phyloP scores from a whole-genome alignment of 2,113 vertebrate species.

The Leucopsar rothschildi region DNA sequence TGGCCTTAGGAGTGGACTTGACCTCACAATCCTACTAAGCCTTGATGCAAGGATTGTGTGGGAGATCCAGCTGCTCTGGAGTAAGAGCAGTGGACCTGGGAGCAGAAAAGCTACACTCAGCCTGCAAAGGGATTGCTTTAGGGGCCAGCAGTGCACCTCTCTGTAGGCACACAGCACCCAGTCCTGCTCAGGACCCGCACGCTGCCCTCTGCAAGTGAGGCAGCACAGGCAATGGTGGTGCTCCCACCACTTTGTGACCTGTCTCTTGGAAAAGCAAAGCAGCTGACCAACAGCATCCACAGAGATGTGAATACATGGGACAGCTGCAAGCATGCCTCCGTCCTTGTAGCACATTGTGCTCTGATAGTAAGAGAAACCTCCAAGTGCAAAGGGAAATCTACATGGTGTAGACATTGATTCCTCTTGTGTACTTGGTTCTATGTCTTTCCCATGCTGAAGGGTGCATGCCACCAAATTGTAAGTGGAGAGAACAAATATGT shows the following conservation, averaged over 20 bases:
- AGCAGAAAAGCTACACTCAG: background rate
- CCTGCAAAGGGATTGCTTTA: fast-evolving
- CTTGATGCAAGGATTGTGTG: fast-evolving
- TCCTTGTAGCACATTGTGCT: background rate
- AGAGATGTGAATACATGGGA: background rate
- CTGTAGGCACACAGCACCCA: background rate
- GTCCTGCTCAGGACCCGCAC: background rate
- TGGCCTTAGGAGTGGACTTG: background rate
- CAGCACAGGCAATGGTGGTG: fast-evolving
- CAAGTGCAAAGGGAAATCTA: background rate
- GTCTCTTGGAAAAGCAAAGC: background rate
- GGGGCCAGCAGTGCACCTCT: background rate
- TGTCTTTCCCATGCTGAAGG: background rate
- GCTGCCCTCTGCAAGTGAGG: background rate
- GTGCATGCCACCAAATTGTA: background rate
- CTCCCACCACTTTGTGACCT: background rate
- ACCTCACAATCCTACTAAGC: background rate
- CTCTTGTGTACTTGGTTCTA: background rate
- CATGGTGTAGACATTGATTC: fast-evolving
- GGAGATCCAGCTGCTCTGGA: background rate
- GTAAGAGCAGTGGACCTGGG: background rate
- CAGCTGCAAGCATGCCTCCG: fast-evolving
- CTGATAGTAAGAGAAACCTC: background rate
- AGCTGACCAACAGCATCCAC: background rate
- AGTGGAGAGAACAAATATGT: background rate